Evolutionary conservation across 2,888 invertebrate genomes (phyloP).

Genomic region (Pycnomerus fuliginosus): DNA sequence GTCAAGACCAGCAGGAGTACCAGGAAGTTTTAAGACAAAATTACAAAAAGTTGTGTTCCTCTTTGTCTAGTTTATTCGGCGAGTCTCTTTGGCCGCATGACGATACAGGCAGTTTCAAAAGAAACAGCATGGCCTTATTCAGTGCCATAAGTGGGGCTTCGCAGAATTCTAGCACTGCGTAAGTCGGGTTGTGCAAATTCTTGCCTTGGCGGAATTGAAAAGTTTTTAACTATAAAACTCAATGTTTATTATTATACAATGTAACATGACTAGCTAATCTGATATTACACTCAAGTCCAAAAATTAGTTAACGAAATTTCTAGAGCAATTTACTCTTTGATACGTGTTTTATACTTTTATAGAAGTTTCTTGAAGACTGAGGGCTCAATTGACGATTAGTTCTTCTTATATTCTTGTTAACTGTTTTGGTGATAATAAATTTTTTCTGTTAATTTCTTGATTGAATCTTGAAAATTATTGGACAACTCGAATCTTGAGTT

Average conservation of each 20-base stretch:
- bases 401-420: too few relatives aligned
- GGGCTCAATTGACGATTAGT: conserved; percentile 23
- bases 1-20: conserved; percentile 87
- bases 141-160: conserved; percentile 79
- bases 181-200: conserved; percentile 31
- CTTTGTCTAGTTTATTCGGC: conserved; percentile 71
- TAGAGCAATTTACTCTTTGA: conserved; percentile 29
- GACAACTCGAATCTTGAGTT: too few relatives aligned
- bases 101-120: conserved; percentile 64
- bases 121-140: conserved; percentile 76
- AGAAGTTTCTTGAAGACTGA: conserved; percentile 25
- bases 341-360: conserved; percentile 40
- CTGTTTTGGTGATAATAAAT: too few relatives aligned
- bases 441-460: too few relatives aligned
- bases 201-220: not conserved
- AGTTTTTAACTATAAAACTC: too few relatives aligned
- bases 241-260: too few relatives aligned
- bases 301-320: conserved; percentile 1
- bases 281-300: conserved; percentile 8
- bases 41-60: conserved; percentile 81
- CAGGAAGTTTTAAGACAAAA: conserved; percentile 85
- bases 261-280: too few relatives aligned
- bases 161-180: conserved; percentile 79
- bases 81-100: conserved; percentile 69
- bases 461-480: too few relatives aligned